Percentiles rank a stretch among this genome's conserved stretches.
phyloP scores from a whole-genome alignment of 2,113 vertebrate genomes.

The Nyctibius bracteatus region DNA sequence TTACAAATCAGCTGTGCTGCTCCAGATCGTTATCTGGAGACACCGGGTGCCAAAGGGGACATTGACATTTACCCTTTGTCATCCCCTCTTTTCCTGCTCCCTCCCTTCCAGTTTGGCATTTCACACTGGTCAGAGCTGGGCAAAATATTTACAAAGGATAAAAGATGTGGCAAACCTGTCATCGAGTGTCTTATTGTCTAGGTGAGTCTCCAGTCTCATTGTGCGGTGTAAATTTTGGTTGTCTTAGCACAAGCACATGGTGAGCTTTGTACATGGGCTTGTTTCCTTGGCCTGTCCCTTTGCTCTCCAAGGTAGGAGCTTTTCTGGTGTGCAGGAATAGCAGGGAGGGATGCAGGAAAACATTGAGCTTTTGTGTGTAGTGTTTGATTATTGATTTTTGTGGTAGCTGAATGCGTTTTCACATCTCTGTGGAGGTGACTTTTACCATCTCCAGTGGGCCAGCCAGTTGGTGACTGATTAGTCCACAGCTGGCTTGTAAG shows the following conservation, averaged over 20 bases:
- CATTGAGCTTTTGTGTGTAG: not conserved
- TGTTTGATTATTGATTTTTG: constrained; percentile 13
- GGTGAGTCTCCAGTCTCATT: not conserved
- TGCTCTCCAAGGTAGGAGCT: not conserved
- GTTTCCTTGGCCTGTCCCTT: not conserved
- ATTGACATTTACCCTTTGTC: not conserved
- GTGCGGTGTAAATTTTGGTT: not conserved
- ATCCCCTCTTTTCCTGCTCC: not conserved
- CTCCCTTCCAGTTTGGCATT: not conserved
- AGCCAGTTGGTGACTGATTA: constrained; percentile 64
- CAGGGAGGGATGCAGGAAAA: not conserved
- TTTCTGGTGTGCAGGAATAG: not conserved
- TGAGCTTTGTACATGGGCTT: not conserved
- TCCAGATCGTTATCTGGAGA: not conserved
- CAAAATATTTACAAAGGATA: not conserved
- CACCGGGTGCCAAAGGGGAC: not conserved
- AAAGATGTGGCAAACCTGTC: not conserved
- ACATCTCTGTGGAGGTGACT: constrained; percentile 45
- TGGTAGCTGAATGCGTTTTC: not conserved
- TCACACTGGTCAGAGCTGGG: not conserved
- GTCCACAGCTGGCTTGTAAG: constrained; percentile 62
- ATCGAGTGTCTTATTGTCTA: not conserved
- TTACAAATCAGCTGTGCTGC: constrained; percentile 24
- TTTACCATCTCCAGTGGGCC: constrained; percentile 53
- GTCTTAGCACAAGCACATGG: not conserved